Evolutionary conservation across 2,888 invertebrate genomes (phyloP), one percentile per base, ranked within the genome.

Genomic region (Eristalis intricaria): DNA sequence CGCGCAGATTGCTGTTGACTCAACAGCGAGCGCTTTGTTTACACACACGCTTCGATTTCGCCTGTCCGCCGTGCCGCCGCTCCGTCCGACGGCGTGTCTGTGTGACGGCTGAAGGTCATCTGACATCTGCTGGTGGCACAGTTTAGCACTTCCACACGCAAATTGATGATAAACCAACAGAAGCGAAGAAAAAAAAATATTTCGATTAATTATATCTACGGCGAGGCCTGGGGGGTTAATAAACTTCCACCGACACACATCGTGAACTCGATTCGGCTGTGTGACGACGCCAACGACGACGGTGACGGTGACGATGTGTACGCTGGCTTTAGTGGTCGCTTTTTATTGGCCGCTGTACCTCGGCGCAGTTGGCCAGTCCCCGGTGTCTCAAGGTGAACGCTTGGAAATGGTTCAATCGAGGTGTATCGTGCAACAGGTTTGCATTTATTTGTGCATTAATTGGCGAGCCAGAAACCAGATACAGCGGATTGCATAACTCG

Each of bases 341-440:
- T 43, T 78, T 65, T 65, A 73, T 40, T 32, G 40, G 40, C 15
- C 15, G 40, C 43, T 43, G 32, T 4, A 15, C 26, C 19, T 32
- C 35, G 38, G 63, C 68, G 50, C 19, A 73, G 43, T 66, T n/a
- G 11, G 13, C 58, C 56, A 58, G n/a, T 56, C 50, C n/a, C 19
- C n/a, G 50, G 19, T 23, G 60, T 69, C 76, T 71, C 80, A 85
- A 85, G 80, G 84, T 85, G 76, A 85, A 77, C 80, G 26, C 71
- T 80, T 76, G 76, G 63, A 81, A 69, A 77, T 85, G 81, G 68
- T 69, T 81, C 81, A 63, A 65, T 40, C 22, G 35, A 50, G 66
- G 58, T 50, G 50, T 70, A 66, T 0, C 64, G 22, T 29, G 58
- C 32, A 77, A 81, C 85, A 73, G 77, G 77, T 81, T 85, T 81